Evolutionary conservation across 2,113 vertebrate species (phyloP), one percentile per base, ranked within the genome.

Genomic region (Urocolius indicus): DNA sequence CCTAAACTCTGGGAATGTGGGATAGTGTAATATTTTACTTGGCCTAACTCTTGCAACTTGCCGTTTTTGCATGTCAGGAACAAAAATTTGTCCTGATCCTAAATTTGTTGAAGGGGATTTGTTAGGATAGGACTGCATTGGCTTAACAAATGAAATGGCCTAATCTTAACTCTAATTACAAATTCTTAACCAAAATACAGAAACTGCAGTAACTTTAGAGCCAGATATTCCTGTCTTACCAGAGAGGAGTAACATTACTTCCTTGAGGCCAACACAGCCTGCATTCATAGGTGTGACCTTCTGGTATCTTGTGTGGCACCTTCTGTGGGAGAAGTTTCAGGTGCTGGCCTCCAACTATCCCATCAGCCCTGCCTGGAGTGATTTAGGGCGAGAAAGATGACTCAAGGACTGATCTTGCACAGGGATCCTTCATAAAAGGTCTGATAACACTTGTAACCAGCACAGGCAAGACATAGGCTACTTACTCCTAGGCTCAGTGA

Each of bases 331-430:
- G 54, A 73, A 0, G 9, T 72, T 94, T 82, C 65, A 58, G 72
- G 58, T 63, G 30, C 43, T 71, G 75, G 18, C 43, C 67, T 94
- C 65, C 67, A 90, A 13, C 55, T 71, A 10, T 23, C 34, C 59
- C 29, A 13, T 74, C 59, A 66, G 27, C 24, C 54, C 29, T 71
- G 38, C 32, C 59, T 83, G 55, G 36, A 89, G 59, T 54, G 55
- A 92, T 78, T 90, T 36, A 84, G 36, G 19, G 75, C 41, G 62
- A 88, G 36, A 79, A 69, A 77, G 59, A 71, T 74, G 67, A 90
- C 20, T 45, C 49, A 58, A 73, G 66, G 58, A n/a, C 38, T 1
- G 2, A n/a, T 78, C 55, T 83, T 73, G 41, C n/a, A 51, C 12
- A 10, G 17, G 61, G 43, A 30, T 88, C 52, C 62, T 87, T 85